phyloP scores from a whole-genome alignment of 1,140 invertebrate species.

The Drosophila insularis region DNA sequence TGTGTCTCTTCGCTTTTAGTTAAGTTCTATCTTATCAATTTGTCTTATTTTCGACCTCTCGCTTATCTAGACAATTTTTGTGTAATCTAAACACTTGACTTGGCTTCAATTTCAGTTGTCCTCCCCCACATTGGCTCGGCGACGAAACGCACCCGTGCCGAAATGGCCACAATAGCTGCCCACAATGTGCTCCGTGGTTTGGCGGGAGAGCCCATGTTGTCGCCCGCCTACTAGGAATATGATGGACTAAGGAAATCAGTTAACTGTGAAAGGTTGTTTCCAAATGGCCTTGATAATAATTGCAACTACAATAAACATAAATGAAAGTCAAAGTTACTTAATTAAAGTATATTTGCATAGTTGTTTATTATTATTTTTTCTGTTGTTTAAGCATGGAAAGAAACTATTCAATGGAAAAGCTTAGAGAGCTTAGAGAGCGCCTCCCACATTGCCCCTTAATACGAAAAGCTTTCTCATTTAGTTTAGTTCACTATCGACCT shows the following conservation, averaged over 20 bases:
- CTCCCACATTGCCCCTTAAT: not conserved
- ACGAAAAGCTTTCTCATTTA: slow-evolving; percentile 49
- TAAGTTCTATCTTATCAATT: not conserved
- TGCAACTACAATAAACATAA: slow-evolving; percentile 17
- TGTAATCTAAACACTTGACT: slow-evolving; percentile 32
- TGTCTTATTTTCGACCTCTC: not conserved
- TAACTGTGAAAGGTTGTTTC: slow-evolving; percentile 32
- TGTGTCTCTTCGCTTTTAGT: not conserved
- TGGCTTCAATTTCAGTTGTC: slow-evolving; percentile 83
- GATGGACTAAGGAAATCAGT: not conserved
- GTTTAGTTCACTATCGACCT: slow-evolving; percentile 24
- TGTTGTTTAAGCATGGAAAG: slow-evolving; percentile 34
- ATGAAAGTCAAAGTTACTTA: slow-evolving; percentile 12
- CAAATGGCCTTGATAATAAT: slow-evolving; percentile 18
- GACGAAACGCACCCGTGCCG: slow-evolving; percentile 88
- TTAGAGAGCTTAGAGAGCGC: not conserved
- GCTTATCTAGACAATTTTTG: slow-evolving; percentile 23
- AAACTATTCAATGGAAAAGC: not conserved
- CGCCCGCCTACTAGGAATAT: slow-evolving; percentile 82
- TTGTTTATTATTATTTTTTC: not conserved
- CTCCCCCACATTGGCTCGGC: slow-evolving; percentile 95
- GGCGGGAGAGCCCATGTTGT: slow-evolving; percentile 86
- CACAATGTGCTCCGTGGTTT: slow-evolving; percentile 91
- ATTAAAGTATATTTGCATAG: not conserved
- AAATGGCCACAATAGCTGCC: slow-evolving; percentile 91